Evolutionary conservation across 2,113 vertebrate species (phyloP), one percentile per base, ranked within the genome.

Genomic region (Nesogale talazaci): DNA sequence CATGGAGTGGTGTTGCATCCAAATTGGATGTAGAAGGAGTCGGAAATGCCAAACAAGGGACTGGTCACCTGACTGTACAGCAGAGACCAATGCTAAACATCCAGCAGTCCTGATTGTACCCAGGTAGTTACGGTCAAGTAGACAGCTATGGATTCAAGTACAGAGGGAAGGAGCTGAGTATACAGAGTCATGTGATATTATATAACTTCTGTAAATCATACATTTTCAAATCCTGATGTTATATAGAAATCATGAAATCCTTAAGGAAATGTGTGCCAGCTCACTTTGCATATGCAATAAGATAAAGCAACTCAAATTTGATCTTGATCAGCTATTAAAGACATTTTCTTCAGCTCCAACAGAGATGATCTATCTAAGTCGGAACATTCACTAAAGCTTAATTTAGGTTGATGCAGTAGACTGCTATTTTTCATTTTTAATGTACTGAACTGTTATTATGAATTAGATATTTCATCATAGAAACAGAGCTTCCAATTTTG

Each of bases 371-470:
- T 90, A 92, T 94, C 81, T 91, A 92, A 89, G 93, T 94, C 89
- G 91, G 93, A 92, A 94, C 74, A 94, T 94, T 96, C 96, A 94
- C 91, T 92, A 92, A 96, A 91, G 84, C 84, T 96, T 97, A 96
- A 94, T 94, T 96, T 94, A 87, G 87, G 80, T 65, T 94, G 95
- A 93, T 95, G 63, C 52, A 87, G 76, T 86, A 69, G 86, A 94
- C 56, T 72, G 57, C 46, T 86, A n/a, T 94, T 93, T 96, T 95
- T 92, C 80, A 94, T 94, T 94, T 96, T 96, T 96, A 93, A 96
- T 95, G 46, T 85, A 57, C 74, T 91, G 86, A 88, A 70, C 38
- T 74, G 77, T 92, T 97, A 83, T 83, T 94, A 92, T 86, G 82
- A 94, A 97, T 96, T 91, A 92, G 83, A 78, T 91, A 72, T 90